Conservation (phyloP, 2,888 invertebrate genomes). For the Caenorhabditis panamensis region DNA sequence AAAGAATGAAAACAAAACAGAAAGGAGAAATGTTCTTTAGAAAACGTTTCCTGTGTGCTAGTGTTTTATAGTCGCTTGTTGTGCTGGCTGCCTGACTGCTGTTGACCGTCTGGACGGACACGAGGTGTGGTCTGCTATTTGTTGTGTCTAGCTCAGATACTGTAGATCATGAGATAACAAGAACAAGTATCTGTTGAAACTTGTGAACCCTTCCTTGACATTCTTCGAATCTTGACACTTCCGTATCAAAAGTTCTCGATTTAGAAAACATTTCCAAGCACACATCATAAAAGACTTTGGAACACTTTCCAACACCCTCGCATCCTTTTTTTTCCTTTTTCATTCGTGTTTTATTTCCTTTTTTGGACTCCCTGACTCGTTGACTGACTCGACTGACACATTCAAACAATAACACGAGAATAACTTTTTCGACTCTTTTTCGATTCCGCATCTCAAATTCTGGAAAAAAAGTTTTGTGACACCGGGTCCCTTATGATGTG, state of each 20-base stretch:
- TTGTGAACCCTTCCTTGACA: neutral
- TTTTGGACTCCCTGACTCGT: too few relatives aligned
- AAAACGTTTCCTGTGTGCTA: neutral
- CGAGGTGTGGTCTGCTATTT: constrained; percentile 22
- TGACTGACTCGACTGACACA: neutral
- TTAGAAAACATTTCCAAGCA: neutral
- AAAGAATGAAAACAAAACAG: constrained; percentile 29
- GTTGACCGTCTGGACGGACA: constrained; percentile 21
- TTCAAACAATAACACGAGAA: neutral
- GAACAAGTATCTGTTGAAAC: neutral
- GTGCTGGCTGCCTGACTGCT: constrained; percentile 14
- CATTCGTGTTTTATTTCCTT: too few relatives aligned
- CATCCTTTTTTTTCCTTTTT: neutral
- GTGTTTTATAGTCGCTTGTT: constrained; percentile 32
- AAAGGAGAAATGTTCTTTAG: constrained; percentile 26
- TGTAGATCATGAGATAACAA: constrained; percentile 21
- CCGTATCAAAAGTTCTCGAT: constrained; percentile 1
- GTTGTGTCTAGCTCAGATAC: constrained; percentile 42
- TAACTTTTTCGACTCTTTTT: constrained; percentile 7
- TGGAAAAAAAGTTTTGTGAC: neutral
- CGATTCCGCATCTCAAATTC: neutral
- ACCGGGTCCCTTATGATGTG: constrained; percentile 2
- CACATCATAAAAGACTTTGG: neutral
- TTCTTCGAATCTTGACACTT: neutral
- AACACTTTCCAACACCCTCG: neutral